Evolutionary conservation across 2,113 vertebrate genomes (phyloP).

Genomic region (Orientallactaga bullata): DNA sequence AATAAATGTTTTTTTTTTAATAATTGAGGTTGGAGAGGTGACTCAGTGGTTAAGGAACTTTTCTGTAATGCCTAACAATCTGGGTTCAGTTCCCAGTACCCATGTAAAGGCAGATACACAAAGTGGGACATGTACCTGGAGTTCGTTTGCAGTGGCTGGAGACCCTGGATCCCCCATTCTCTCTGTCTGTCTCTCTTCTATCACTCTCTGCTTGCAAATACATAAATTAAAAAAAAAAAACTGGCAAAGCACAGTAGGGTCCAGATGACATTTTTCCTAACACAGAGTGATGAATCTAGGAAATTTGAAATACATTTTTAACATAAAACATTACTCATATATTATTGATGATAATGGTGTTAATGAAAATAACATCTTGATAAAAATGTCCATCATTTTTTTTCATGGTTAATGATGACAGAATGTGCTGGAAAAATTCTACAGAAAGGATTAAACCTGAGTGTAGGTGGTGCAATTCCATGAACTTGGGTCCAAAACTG

Average conservation of each 20-base stretch:
- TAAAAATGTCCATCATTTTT: background rate
- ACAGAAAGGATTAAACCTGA: background rate
- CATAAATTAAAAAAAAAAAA: background rate
- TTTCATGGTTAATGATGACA: background rate
- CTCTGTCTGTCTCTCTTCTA: too few relatives aligned
- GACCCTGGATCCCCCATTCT: too few relatives aligned
- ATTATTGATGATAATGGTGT: constrained; percentile 1
- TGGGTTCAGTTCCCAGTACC: too few relatives aligned
- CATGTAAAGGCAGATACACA: too few relatives aligned
- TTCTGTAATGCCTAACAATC: too few relatives aligned
- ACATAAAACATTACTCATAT: background rate
- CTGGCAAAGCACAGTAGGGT: too few relatives aligned
- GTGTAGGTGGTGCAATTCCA: background rate
- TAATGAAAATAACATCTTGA: constrained; percentile 14
- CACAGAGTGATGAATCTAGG: background rate
- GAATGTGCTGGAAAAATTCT: background rate
- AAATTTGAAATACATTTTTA: background rate
- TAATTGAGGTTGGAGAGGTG: too few relatives aligned
- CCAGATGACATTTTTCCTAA: background rate
- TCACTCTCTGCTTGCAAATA: too few relatives aligned
- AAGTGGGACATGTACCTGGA: too few relatives aligned
- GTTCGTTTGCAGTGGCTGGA: too few relatives aligned
- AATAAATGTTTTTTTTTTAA: too few relatives aligned
- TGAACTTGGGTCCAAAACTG: background rate
- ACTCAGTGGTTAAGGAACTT: too few relatives aligned